Percentiles rank a stretch among this genome's conserved stretches.
Conservation (phyloP, 2,888 invertebrate species). For the Eremobia ochroleuca region DNA sequence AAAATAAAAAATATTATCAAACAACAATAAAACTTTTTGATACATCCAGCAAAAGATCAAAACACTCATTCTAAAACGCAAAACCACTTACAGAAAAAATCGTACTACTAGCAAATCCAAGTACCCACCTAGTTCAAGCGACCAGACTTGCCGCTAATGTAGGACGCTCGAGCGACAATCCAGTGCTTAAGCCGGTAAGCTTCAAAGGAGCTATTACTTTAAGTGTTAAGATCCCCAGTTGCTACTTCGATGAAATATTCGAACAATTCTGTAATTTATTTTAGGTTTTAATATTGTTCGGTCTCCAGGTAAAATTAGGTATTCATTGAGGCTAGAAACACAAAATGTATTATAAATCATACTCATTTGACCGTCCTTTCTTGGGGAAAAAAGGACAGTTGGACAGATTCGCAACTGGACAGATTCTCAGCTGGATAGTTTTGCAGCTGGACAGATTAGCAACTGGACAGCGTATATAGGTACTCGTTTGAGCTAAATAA, state of each 20-base stretch:
- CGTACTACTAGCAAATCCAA: conserved; percentile 23
- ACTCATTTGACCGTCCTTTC: neutral
- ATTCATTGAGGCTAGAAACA: neutral
- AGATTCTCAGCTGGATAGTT: too few relatives aligned
- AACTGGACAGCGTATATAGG: too few relatives aligned
- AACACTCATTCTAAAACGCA: neutral
- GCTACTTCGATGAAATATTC: conserved; percentile 36
- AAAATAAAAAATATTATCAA: too few relatives aligned
- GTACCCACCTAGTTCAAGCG: conserved; percentile 15
- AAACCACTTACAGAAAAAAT: conserved; percentile 13
- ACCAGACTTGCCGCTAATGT: conserved; percentile 29
- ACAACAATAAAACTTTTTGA: too few relatives aligned
- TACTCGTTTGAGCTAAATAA: too few relatives aligned
- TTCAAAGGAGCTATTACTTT: conserved; percentile 62
- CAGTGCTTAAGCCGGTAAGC: conserved; percentile 54
- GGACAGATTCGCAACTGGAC: too few relatives aligned
- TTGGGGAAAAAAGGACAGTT: too few relatives aligned
- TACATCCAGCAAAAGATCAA: too few relatives aligned
- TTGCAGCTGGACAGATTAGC: too few relatives aligned
- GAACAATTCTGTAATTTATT: conserved; percentile 33
- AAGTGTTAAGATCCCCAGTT: conserved; percentile 53
- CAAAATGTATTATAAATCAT: conserved; percentile 16
- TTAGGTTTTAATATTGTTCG: conserved; percentile 22
- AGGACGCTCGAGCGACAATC: conserved; percentile 51
- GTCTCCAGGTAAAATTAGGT: conserved; percentile 15